These are phyloP conservation scores for Hyposoter dolosus DNA, from an alignment of 2,888 invertebrate species.

Conservation along the genomic window DNA sequence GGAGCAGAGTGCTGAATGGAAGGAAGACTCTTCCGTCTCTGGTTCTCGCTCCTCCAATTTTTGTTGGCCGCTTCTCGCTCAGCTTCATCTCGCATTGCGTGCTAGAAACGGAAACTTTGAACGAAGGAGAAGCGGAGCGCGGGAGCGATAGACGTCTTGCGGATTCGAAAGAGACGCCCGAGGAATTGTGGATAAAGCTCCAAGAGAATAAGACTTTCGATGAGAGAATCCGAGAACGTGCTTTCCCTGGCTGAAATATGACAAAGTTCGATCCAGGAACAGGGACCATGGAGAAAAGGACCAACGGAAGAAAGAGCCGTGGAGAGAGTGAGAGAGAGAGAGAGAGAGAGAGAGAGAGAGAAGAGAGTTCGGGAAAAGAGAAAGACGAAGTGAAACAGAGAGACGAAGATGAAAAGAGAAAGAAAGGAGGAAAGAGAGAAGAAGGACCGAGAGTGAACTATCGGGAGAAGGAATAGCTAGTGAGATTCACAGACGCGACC, in stretches of 20 bases:
- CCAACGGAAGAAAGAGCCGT: slow-evolving; percentile 3
- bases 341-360: slow-evolving; percentile 16
- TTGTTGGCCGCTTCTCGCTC: not conserved
- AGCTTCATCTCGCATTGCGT: not conserved
- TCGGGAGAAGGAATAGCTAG: slow-evolving; percentile 57
- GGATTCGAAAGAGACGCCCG: slow-evolving; percentile 25
- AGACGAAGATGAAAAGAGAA: not conserved
- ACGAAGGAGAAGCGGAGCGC: slow-evolving; percentile 29
- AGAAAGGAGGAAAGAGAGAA: slow-evolving; percentile 26
- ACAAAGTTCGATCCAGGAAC: slow-evolving; percentile 62
- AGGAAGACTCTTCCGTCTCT: not conserved
- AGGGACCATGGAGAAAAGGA: slow-evolving; percentile 28
- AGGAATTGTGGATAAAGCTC: slow-evolving; percentile 21
- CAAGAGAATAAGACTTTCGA: slow-evolving; percentile 31
- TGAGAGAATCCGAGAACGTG: slow-evolving; percentile 44
- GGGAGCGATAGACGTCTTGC: slow-evolving; percentile 34
- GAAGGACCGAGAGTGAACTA: slow-evolving; percentile 35
- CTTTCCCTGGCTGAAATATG: slow-evolving; percentile 64
- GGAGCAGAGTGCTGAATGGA: slow-evolving; percentile 6
- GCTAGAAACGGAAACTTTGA: slow-evolving; percentile 58
- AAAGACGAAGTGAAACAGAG: not conserved
- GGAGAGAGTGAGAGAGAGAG: not conserved
- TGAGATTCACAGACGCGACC: slow-evolving; percentile 66
- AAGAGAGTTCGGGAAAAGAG: not conserved
- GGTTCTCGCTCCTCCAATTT: slow-evolving; percentile 4